Evolutionary conservation across 2,797 vertebrate species (phyloP).

Genomic region (Acanthurus leucopareius): DNA sequence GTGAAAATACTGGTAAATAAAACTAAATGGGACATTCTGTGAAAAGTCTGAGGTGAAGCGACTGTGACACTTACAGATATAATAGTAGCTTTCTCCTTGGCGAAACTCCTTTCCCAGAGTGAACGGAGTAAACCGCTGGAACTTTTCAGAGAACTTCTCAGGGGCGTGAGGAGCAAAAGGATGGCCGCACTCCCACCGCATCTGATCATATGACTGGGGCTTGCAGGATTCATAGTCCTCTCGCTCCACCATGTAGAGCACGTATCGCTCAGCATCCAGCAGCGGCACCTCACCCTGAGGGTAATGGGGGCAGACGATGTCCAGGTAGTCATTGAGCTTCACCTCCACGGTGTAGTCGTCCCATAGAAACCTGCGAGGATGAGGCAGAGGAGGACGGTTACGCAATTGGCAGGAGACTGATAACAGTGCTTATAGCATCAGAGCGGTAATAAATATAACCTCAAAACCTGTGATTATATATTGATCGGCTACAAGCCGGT

Average conservation of each 20-base stretch:
- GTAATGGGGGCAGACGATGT: constrained; percentile 96
- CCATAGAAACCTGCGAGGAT: constrained; percentile 84
- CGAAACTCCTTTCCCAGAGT: constrained; percentile 95
- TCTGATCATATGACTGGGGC: constrained; percentile 90
- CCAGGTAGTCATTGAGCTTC: constrained; percentile 93
- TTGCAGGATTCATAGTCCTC: constrained; percentile 91
- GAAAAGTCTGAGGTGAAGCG: not conserved
- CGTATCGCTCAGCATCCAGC: constrained; percentile 90
- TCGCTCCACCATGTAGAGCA: constrained; percentile 92
- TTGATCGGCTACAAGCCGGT: constrained; percentile 67
- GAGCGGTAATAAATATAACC: constrained; percentile 72
- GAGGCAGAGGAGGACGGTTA: constrained; percentile 46
- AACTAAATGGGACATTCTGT: not conserved
- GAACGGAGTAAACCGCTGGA: constrained; percentile 95
- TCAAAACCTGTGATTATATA: constrained; percentile 80
- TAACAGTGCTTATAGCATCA: constrained; percentile 52
- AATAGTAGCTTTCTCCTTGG: constrained; percentile 95
- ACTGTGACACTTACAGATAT: constrained; percentile 91
- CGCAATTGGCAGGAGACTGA: constrained; percentile 60
- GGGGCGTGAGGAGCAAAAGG: constrained; percentile 91
- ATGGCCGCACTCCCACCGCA: constrained; percentile 95
- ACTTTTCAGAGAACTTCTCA: constrained; percentile 95
- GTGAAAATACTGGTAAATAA: not conserved
- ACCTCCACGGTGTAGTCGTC: constrained; percentile 89
- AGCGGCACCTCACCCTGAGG: constrained; percentile 85